phyloP scores from a whole-genome alignment of 2,113 vertebrate species.

The Sebastes schlegelii region DNA sequence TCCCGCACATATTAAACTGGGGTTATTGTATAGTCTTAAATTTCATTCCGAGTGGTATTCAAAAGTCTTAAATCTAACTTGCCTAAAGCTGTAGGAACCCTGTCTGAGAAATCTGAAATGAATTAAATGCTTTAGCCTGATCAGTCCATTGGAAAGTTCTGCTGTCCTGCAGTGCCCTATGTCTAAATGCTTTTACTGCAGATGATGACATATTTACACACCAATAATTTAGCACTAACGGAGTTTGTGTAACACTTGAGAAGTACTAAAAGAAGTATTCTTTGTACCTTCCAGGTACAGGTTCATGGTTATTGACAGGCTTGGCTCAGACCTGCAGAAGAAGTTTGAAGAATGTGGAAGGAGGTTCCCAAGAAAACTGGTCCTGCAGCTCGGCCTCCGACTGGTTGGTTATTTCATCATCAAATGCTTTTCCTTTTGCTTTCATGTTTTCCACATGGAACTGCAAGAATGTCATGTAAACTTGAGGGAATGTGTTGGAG shows the following conservation, averaged over 20 bases:
- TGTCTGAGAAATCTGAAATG: not conserved
- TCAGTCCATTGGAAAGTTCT: not conserved
- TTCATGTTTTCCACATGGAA: not conserved
- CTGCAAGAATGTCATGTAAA: not conserved
- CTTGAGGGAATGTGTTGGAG: not conserved
- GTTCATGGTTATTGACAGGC: slow-evolving; percentile 98
- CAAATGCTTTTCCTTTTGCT: not conserved
- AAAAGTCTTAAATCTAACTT: not conserved
- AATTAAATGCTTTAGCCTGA: not conserved
- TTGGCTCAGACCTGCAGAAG: slow-evolving; percentile 96
- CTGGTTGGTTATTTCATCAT: slow-evolving; percentile 85
- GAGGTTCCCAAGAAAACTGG: slow-evolving; percentile 90
- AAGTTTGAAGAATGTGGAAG: slow-evolving; percentile 90
- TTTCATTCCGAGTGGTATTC: no score
- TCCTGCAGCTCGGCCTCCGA: slow-evolving; percentile 92
- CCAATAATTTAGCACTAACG: not conserved
- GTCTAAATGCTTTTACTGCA: not conserved
- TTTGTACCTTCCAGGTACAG: slow-evolving; percentile 86
- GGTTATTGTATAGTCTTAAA: no score
- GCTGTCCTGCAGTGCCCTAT: not conserved
- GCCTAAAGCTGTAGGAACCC: not conserved
- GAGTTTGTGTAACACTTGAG: not conserved
- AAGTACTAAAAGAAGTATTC: not conserved
- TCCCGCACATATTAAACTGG: no score
- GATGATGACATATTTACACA: not conserved